Base-by-base conservation (phyloP, 2,888 invertebrate species). In the Melanotus villosus region DNA sequence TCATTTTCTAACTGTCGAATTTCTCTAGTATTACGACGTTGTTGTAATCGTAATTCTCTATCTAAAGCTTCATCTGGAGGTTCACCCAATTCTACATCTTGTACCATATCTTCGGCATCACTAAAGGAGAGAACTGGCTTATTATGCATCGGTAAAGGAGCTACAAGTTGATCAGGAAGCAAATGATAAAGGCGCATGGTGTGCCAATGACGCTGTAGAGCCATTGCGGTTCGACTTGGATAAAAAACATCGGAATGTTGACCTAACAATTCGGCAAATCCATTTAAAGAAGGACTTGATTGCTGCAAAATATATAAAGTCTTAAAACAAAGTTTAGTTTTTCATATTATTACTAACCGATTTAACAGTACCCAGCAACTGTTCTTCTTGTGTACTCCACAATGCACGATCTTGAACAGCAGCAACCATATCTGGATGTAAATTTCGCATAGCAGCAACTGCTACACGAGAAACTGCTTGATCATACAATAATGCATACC, bases 401-500 rank as follows among this genome's bases (percentile, higher is more conserved):
- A 98, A 85, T 0, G 97, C 96, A 81, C 93, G 92, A 68, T 95
- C 92, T 82, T 98, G 95, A 0, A 98, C 92, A 47, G 92, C 90
- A 6, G 93, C 92, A 18, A 97, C 92, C 69, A 96, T 87, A 81
- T 98, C 97, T 0, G 97, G 96, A 84, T 97, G 97, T 57, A 98
- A 87, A 85, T 97, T 97, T 36, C 95, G 89, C 93, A 98, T 97
- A 0, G 97, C 97, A 47, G 94, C 92, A 0, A 97, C 92, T 1
- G 97, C 96, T 36, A 97, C 92, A 72, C 97, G 88, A 2, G 97
- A 97, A 52, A 99, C 92, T 47, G 95, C 91, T n/a, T 95, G 94
- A 85, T 99, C 97, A 83, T 98, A 99, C 18, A 99, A 87, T 63
- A 99, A 84, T 0, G 97, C 94, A 84, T 96, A 97, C 99, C 99